phyloP scores from a whole-genome alignment of 2,888 invertebrate species.

The Uloborus plumipes region DNA sequence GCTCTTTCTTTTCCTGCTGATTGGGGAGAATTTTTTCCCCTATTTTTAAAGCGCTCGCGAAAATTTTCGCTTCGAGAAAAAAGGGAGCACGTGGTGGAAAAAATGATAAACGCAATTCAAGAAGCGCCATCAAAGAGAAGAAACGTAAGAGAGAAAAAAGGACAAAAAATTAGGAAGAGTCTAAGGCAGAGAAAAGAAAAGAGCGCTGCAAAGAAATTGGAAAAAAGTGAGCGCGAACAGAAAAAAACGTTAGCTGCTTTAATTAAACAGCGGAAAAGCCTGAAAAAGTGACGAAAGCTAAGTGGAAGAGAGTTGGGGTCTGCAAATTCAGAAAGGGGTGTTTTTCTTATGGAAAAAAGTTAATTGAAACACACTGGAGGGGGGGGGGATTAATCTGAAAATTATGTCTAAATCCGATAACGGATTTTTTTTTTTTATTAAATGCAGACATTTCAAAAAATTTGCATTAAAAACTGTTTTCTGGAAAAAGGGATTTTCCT shows the following conservation, averaged over 20 bases:
- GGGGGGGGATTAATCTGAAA: slow-evolving; percentile 61
- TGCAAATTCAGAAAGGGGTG: slow-evolving; percentile 47
- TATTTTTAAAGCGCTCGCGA: slow-evolving; percentile 55
- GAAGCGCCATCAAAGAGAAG: slow-evolving; percentile 48
- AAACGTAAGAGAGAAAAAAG: slow-evolving; percentile 32
- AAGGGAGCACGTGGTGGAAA: slow-evolving; percentile 18
- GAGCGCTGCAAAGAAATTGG: slow-evolving; percentile 36
- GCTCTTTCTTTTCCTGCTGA: slow-evolving; percentile 46
- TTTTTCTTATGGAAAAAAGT: slow-evolving; percentile 57
- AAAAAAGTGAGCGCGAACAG: slow-evolving; percentile 20
- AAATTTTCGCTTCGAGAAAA: slow-evolving; percentile 23
- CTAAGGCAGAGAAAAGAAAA: slow-evolving; percentile 7
- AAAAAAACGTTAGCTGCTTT: slow-evolving; percentile 55
- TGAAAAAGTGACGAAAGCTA: slow-evolving; percentile 63
- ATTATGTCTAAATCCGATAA: slow-evolving; percentile 65
- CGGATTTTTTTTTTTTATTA: slow-evolving; percentile 58
- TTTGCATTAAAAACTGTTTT: slow-evolving; percentile 64
- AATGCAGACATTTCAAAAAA: slow-evolving; percentile 64
- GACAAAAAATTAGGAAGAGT: slow-evolving; percentile 29
- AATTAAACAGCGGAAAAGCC: slow-evolving; percentile 63
- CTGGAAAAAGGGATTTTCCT: slow-evolving; percentile 45
- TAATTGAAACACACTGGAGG: slow-evolving; percentile 62
- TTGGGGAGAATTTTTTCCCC: slow-evolving; percentile 38
- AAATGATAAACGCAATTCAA: slow-evolving; percentile 43
- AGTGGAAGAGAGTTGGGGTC: slow-evolving; percentile 54